Evolutionary conservation across 2,113 vertebrate genomes (phyloP).

Genomic region (Nyctereutes procyonoides): DNA sequence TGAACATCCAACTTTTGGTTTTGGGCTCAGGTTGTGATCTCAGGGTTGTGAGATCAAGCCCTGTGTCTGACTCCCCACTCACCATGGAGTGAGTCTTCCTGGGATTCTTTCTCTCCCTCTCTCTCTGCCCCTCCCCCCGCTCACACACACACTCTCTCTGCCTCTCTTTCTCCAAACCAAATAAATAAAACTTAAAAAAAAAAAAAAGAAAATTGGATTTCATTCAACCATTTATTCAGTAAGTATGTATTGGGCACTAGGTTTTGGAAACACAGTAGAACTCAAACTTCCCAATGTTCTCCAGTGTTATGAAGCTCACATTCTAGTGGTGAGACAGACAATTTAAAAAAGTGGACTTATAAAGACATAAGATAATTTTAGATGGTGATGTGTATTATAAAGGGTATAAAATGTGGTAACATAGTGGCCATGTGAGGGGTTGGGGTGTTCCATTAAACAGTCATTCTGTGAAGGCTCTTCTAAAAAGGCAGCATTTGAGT

Average conservation of each 20-base stretch:
- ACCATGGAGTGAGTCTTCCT: background rate
- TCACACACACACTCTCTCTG: too few relatives aligned
- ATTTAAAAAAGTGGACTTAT: background rate
- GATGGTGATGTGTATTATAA: background rate
- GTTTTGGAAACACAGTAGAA: background rate
- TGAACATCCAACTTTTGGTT: background rate
- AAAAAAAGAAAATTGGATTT: background rate
- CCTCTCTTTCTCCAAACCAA: background rate
- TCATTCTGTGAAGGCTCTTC: background rate
- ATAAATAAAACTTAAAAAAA: background rate
- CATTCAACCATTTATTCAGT: background rate
- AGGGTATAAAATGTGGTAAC: background rate
- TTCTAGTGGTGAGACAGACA: background rate
- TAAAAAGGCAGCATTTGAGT: background rate
- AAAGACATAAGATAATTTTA: background rate
- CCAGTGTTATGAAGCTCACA: background rate
- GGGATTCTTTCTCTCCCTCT: background rate
- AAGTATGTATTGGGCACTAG: background rate
- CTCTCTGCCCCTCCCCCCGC: background rate
- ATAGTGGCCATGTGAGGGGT: background rate
- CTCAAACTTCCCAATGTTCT: background rate
- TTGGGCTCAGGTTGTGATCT: background rate
- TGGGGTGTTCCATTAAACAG: rapidly evolving
- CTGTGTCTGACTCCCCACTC: background rate
- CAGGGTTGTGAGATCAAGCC: background rate